Conservation (phyloP, 2,797 vertebrate genomes). For the Danionella dracula region DNA sequence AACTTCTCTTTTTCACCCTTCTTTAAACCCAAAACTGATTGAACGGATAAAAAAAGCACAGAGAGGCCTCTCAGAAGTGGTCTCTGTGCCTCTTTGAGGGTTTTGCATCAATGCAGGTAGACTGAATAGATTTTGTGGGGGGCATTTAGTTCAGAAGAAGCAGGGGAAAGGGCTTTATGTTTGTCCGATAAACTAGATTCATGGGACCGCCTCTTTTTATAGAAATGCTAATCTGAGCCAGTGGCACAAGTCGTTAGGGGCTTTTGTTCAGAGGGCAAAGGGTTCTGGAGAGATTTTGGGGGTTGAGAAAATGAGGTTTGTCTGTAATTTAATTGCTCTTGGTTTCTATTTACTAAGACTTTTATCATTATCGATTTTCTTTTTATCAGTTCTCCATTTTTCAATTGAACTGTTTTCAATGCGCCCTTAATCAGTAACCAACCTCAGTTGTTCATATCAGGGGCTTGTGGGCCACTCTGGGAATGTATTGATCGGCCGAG, state of each 20-base stretch:
- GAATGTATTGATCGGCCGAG: conserved; percentile 4
- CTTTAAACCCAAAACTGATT: neutral
- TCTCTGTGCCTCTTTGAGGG: conserved; percentile 12
- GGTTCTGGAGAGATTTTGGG: conserved; percentile 16
- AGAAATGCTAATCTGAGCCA: conserved; percentile 31
- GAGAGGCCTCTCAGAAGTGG: neutral
- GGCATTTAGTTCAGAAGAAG: conserved; percentile 5
- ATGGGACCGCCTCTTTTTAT: conserved; percentile 21
- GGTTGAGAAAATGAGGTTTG: conserved; percentile 28
- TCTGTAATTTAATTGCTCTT: neutral
- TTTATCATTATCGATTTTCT: conserved; percentile 8
- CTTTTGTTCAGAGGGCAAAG: conserved; percentile 19
- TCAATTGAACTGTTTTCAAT: neutral
- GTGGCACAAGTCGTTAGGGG: conserved; percentile 10
- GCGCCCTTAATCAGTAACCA: conserved; percentile 13
- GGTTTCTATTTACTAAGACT: neutral
- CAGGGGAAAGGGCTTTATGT: conserved; percentile 17
- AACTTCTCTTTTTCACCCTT: neutral
- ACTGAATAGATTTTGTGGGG: conserved; percentile 15
- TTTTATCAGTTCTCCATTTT: neutral
- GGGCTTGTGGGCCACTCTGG: neutral
- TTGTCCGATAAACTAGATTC: conserved; percentile 26
- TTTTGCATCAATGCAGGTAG: conserved; percentile 13
- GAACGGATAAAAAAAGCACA: neutral
- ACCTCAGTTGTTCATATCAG: neutral